Conservation (phyloP, 2,113 vertebrate genomes). For the Trichomycterus rosablanca region DNA sequence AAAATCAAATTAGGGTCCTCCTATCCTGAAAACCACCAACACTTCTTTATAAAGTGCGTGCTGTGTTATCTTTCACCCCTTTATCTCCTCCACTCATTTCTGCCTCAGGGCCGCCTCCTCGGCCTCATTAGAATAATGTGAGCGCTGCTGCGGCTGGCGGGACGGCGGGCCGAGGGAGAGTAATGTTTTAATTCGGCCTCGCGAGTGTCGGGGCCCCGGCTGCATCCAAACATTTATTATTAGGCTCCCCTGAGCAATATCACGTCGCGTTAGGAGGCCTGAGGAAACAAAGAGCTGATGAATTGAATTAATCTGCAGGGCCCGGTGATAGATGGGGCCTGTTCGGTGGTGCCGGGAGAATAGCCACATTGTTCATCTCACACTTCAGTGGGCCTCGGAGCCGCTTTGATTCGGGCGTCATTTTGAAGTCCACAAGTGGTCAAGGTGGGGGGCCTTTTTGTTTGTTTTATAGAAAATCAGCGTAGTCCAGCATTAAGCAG, state of each 20-base stretch:
- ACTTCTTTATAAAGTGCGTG: conserved; percentile 20
- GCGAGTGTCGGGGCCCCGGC: conserved; percentile 51
- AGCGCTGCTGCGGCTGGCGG: conserved; percentile 52
- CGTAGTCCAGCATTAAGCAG: no score
- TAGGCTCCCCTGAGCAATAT: conserved; percentile 67
- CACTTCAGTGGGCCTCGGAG: conserved; percentile 68
- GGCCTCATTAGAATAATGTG: conserved; percentile 53
- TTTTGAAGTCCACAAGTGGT: conserved; percentile 70
- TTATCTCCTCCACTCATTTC: conserved; percentile 20
- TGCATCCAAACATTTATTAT: conserved; percentile 65
- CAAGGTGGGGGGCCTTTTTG: conserved; percentile 54
- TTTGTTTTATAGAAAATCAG: not conserved
- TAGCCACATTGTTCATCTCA: conserved; percentile 71
- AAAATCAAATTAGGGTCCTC: not conserved
- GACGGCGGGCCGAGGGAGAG: conserved; percentile 43
- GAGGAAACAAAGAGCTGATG: conserved; percentile 71
- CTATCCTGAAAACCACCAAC: not conserved
- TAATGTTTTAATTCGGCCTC: conserved; percentile 67
- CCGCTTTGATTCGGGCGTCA: conserved; percentile 67
- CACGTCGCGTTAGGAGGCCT: conserved; percentile 68
- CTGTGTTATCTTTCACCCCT: conserved; percentile 1
- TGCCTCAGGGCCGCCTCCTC: conserved; percentile 42
- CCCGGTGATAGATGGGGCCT: conserved; percentile 67
- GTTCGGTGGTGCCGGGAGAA: conserved; percentile 67
- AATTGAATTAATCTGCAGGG: conserved; percentile 70